Percentiles rank a stretch among this genome's conserved stretches.
phyloP scores from a whole-genome alignment of 2,113 vertebrate genomes.

The Pseudonaja textilis region DNA sequence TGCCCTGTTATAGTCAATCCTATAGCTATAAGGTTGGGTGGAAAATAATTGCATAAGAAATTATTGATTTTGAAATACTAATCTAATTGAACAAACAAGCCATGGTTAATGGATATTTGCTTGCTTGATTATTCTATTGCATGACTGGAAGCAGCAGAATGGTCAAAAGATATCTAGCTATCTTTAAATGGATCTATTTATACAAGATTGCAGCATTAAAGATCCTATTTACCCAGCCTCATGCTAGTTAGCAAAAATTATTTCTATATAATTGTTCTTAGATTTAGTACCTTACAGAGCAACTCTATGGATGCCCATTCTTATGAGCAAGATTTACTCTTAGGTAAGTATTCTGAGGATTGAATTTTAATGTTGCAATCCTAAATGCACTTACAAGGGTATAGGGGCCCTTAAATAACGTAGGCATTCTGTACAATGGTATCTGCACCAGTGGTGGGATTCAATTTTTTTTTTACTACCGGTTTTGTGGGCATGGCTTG shows the following conservation, averaged over 20 bases:
- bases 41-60: background rate
- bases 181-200: background rate
- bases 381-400: background rate
- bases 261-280: background rate
- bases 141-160: background rate
- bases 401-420: background rate
- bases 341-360: background rate
- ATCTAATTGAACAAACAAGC: background rate
- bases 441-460: background rate
- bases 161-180: background rate
- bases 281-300: background rate
- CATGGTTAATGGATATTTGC: background rate
- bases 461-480: too few species aligned
- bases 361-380: background rate
- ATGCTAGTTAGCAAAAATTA: background rate
- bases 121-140: background rate
- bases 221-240: background rate
- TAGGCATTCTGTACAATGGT: background rate
- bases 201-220: background rate
- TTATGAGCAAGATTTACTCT: background rate
- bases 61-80: background rate
- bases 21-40: too few species aligned
- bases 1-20: background rate
- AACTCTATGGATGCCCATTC: background rate
- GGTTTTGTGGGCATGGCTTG: too few species aligned